phyloP scores from a whole-genome alignment of 2,888 invertebrate genomes.

The Apomyelois bistriatella region DNA sequence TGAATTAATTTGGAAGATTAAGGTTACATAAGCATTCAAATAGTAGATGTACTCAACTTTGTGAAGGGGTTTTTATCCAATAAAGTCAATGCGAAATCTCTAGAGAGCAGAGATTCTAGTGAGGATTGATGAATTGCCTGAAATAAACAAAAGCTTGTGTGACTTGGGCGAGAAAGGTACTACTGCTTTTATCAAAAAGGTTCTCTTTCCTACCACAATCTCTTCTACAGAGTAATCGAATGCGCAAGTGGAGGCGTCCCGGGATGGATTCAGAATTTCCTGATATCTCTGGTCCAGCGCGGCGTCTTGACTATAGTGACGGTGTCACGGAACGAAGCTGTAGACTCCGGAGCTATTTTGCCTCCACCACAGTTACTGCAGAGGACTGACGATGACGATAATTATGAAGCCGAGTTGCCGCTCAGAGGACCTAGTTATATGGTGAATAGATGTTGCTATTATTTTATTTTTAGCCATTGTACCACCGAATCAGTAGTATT shows the following conservation, averaged over 20 bases:
- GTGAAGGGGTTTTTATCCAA: no score
- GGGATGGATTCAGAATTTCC: slow-evolving; percentile 84
- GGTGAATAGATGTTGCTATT: slow-evolving; percentile 17
- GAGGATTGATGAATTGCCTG: no score
- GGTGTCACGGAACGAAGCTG: slow-evolving; percentile 44
- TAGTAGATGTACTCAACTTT: no score
- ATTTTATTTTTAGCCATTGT: no score
- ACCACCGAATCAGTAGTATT: no score
- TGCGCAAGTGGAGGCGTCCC: slow-evolving; percentile 81
- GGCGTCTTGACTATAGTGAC: slow-evolving; percentile 67
- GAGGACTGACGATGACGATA: slow-evolving; percentile 18
- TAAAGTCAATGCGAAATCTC: no score
- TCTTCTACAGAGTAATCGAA: slow-evolving; percentile 66
- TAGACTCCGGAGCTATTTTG: slow-evolving; percentile 44
- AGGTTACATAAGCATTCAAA: no score
- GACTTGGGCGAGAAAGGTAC: no score
- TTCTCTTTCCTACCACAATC: background rate
- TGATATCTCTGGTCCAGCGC: slow-evolving; percentile 79
- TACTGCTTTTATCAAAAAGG: no score
- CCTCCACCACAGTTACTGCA: slow-evolving; percentile 38
- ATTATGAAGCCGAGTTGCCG: slow-evolving; percentile 13
- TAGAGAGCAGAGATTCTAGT: no score
- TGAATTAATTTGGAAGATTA: no score
- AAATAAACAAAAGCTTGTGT: no score
- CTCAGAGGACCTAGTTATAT: slow-evolving; percentile 21